Percentiles rank a stretch among this genome's conserved stretches.
Conservation (phyloP, 2,888 invertebrate species). For the Cryptocephalus moraei region DNA sequence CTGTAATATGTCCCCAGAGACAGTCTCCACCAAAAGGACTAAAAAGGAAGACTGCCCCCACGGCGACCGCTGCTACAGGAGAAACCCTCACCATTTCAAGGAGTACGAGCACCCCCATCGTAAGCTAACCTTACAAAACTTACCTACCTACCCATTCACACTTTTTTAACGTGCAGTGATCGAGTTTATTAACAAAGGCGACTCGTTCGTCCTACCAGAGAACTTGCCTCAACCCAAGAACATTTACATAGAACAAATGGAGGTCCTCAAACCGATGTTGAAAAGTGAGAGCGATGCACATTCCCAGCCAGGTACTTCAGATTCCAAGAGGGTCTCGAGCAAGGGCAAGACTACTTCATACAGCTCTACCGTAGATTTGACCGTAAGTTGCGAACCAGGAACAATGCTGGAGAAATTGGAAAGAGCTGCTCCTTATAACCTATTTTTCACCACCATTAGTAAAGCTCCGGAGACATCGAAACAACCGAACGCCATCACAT, state of each 20-base stretch:
- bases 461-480: conserved; percentile 51
- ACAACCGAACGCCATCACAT: conserved; percentile 57
- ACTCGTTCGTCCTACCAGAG: conserved; percentile 45
- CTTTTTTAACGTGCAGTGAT: conserved; percentile 45
- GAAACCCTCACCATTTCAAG: conserved; percentile 74
- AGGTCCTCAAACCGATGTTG: conserved; percentile 34
- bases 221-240: conserved; percentile 42
- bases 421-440: conserved; percentile 58
- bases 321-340: conserved; percentile 24
- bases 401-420: conserved; percentile 57
- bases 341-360: conserved; percentile 45
- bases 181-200: conserved; percentile 43
- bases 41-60: conserved; percentile 57
- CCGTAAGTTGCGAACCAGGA: conserved; percentile 25
- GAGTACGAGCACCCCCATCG: conserved; percentile 74
- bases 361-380: conserved; percentile 2
- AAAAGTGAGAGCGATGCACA: background rate
- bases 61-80: conserved; percentile 68
- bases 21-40: conserved; percentile 13
- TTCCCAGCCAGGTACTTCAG: background rate
- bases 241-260: conserved; percentile 53
- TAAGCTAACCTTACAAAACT: conserved; percentile 38
- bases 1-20: background rate
- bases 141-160: background rate
- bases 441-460: conserved; percentile 66